Base-by-base conservation (phyloP, 2,888 invertebrate genomes). In the Masnerella sp. region DNA sequence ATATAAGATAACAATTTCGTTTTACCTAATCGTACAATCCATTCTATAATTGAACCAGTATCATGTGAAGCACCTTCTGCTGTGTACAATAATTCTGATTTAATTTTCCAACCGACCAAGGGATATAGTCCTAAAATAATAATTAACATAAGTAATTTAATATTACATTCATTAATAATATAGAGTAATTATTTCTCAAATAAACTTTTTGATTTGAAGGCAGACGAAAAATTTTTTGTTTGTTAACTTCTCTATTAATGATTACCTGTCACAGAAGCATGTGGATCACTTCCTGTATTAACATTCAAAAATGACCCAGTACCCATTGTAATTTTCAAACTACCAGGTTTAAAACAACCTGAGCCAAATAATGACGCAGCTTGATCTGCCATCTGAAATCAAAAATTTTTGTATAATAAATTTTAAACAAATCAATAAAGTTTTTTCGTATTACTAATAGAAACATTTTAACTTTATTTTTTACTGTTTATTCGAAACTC, bases 251-350 rank as follows among this genome's bases (percentile, higher is more conserved):
- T 32, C 40, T 42, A 28, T 43, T 43, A 22, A 9, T 45, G 25
- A 14, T 43, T 78, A 91, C 92, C 97, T 54, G 92, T 91, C 2
- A 95, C 88, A 43, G 95, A 95, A 0, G 96, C 94, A 83, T 95
- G 94, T 0, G 96, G 93, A 72, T 89, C 85, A 0, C 82, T 76
- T 0, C 94, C 95, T 0, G 96, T 96, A 83, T 96, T 94, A 28
- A 96, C 91, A 84, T 96, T 92, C 38, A 97, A 88, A 88, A 98
- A 98, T 0, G 95, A 94, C 0, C 98, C 98, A 0, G 97, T 98
- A 0, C 97, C 97, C 89, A 98, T 90, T 0, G 97, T 97, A 1
- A 97, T 89, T 84, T 97, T 97, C 0, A 96, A 90, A 83, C 95
- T 94, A 18, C 95, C 94, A 0, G 90, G 88, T 2, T 91, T 87